These are phyloP conservation scores for Cyphomyrus plagiostoma DNA, from an alignment of 2,113 vertebrate species.

Conservation along the genomic window DNA sequence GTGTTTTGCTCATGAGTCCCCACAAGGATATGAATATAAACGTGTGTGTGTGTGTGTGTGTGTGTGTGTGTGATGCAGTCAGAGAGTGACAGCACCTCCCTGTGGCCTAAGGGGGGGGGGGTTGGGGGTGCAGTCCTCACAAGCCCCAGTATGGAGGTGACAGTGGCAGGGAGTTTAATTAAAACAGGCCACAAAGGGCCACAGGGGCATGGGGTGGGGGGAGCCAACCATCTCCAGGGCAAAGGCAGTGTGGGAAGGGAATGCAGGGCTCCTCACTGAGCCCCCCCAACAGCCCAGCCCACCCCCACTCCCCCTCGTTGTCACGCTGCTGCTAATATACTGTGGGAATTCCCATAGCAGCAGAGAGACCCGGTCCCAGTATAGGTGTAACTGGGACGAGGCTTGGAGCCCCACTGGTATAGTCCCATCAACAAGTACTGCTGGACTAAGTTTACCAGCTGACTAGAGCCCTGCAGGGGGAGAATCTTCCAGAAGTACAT, in stretches of 20 bases:
- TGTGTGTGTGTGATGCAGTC: neutral
- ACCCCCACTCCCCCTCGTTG: slow-evolving; percentile 59
- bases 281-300: slow-evolving; percentile 45
- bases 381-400: neutral
- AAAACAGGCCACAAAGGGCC: slow-evolving; percentile 66
- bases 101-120: slow-evolving; percentile 19
- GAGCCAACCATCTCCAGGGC: slow-evolving; percentile 73
- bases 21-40: neutral
- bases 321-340: slow-evolving; percentile 80
- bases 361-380: slow-evolving; percentile 20
- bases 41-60: neutral
- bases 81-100: slow-evolving; percentile 14
- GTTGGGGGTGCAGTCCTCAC: slow-evolving; percentile 29
- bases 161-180: slow-evolving; percentile 73
- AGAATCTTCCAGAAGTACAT: neutral
- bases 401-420: neutral
- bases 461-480: neutral
- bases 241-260: slow-evolving; percentile 93
- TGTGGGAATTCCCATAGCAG: slow-evolving; percentile 84
- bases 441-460: neutral
- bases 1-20: neutral
- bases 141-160: slow-evolving; percentile 34
- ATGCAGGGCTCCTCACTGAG: slow-evolving; percentile 88
- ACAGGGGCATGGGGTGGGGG: slow-evolving; percentile 20
- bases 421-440: neutral